Percentiles rank a stretch among this genome's conserved stretches.
Conservation (phyloP, 2,888 invertebrate genomes). For the Sialis fuliginosa region DNA sequence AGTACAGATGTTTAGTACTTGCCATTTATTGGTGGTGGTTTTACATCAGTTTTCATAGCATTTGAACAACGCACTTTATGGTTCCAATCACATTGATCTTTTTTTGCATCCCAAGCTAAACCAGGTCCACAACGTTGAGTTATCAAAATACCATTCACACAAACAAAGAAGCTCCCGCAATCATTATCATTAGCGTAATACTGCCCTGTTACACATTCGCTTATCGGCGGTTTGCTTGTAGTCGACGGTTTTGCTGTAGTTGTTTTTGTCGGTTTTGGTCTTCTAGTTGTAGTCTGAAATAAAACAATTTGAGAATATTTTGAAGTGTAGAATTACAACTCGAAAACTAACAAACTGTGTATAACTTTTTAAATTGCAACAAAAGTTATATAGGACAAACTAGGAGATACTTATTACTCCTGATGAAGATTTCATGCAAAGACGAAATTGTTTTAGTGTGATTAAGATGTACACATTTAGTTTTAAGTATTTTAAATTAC, state of each 20-base stretch:
- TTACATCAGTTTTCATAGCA: too few relatives aligned
- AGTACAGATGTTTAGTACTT: too few relatives aligned
- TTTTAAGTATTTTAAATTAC: too few relatives aligned
- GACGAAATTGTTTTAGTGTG: too few relatives aligned
- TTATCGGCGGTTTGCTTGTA: conserved; percentile 10
- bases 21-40: too few relatives aligned
- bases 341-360: too few relatives aligned
- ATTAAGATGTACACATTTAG: too few relatives aligned
- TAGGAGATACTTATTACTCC: too few relatives aligned
- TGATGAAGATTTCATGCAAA: too few relatives aligned
- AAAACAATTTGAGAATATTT: too few relatives aligned
- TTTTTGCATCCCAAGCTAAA: conserved; percentile 49
- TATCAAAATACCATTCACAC: conserved; percentile 54
- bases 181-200: conserved; percentile 55
- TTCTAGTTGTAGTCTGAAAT: conserved; percentile 6
- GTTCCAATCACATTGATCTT: conserved; percentile 60
- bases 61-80: conserved; percentile 38
- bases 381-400: too few relatives aligned
- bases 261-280: conserved; percentile 8
- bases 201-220: conserved; percentile 45
- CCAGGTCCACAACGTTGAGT: conserved; percentile 58
- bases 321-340: conserved; percentile 2
- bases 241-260: conserved; percentile 9
- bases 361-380: too few relatives aligned
- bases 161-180: conserved; percentile 60